Evolutionary conservation across 2,888 invertebrate genomes (phyloP), one percentile per base, ranked within the genome.

Genomic region (Dasypogon diadema): DNA sequence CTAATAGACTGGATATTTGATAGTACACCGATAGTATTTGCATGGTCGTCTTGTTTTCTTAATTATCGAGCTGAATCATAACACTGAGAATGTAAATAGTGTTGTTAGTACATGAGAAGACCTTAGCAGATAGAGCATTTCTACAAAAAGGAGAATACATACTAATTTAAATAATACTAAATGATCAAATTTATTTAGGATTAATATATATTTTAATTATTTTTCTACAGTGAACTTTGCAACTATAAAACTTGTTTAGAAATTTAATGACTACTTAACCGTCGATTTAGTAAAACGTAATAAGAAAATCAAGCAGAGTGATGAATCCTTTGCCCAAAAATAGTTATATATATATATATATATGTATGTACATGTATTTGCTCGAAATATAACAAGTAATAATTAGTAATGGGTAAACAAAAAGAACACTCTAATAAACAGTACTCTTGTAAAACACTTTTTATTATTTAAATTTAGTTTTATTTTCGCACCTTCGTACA

Each of bases 161-260:
- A n/a, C n/a, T n/a, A n/a, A n/a, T n/a, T n/a, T n/a, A n/a, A n/a
- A n/a, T n/a, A n/a, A n/a, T n/a, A n/a, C n/a, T n/a, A n/a, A n/a
- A n/a, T n/a, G n/a, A n/a, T n/a, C n/a, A n/a, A n/a, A n/a, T n/a
- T n/a, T n/a, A n/a, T n/a, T n/a, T n/a, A n/a, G n/a, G n/a, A n/a
- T n/a, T n/a, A n/a, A n/a, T n/a, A n/a, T n/a, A n/a, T n/a, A n/a
- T n/a, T n/a, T n/a, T n/a, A n/a, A n/a, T n/a, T n/a, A n/a, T n/a
- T n/a, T n/a, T n/a, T n/a, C n/a, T n/a, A 42, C 12, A 12, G 6
- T 65, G 42, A 65, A 65, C 65, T 65, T 65, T 65, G 65, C 65
- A 65, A 48, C 24, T 65, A n/a, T n/a, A 60, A 16, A 12, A 46
- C 18, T 46, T 65, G 65, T 24, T 65, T 65, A 65, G 65, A 24